Conservation (phyloP, 2,113 vertebrate species). For the Stegastes partitus region DNA sequence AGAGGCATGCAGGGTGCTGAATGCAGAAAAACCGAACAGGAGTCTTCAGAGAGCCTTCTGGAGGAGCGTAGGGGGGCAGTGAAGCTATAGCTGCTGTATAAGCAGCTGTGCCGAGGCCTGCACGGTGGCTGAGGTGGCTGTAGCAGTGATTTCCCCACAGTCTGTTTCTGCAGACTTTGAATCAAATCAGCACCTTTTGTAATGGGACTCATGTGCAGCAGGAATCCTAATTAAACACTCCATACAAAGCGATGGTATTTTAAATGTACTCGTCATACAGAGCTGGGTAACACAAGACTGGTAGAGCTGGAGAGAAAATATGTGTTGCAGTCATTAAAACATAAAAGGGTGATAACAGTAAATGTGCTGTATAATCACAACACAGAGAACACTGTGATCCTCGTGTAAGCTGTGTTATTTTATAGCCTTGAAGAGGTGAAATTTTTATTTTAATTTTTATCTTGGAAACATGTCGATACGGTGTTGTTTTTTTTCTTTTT, state of each 20-base stretch:
- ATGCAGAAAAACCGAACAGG: conserved; percentile 53
- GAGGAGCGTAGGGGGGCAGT: conserved; percentile 30
- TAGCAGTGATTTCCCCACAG: conserved; percentile 67
- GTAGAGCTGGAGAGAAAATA: not conserved
- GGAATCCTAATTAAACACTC: conserved; percentile 66
- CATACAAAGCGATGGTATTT: conserved; percentile 54
- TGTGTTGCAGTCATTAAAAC: conserved; percentile 4
- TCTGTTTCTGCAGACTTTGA: conserved; percentile 66
- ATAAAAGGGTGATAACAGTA: conserved; percentile 3
- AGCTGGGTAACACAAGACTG: conserved; percentile 6
- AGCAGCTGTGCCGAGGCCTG: conserved; percentile 58
- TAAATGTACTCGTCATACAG: conserved; percentile 38
- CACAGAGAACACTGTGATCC: not conserved
- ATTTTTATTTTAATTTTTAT: no score
- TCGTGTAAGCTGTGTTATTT: not conserved
- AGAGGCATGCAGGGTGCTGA: conserved; percentile 55
- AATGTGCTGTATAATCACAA: conserved; percentile 9
- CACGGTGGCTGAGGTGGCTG: conserved; percentile 53
- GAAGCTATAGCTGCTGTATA: conserved; percentile 55
- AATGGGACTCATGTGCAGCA: conserved; percentile 53
- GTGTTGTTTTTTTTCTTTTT: no score
- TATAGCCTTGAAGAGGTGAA: not conserved
- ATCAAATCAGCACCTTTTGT: conserved; percentile 74
- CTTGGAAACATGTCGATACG: no score
- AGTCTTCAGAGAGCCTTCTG: conserved; percentile 52